Conservation (phyloP, 2,888 invertebrate species). For the Nowickia ferox region DNA sequence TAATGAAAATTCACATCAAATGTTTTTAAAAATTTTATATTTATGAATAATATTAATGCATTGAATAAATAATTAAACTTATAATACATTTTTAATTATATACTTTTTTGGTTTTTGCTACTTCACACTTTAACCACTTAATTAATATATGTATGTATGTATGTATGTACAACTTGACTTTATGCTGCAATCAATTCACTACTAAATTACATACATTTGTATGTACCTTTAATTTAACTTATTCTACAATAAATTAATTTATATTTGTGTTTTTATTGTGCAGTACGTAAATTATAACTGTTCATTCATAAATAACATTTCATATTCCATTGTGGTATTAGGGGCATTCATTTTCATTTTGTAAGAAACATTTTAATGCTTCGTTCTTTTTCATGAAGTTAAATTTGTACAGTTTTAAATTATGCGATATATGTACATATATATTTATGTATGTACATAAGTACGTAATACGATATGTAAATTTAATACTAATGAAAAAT, state of each 20-base stretch:
- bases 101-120: neutral
- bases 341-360: neutral
- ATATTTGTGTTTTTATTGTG: constrained; percentile 25
- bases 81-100: constrained; percentile 36
- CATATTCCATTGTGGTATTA: constrained; percentile 17
- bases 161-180: neutral
- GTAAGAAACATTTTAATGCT: too few species aligned
- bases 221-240: constrained; percentile 8
- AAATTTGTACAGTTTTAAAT: too few species aligned
- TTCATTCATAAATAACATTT: constrained; percentile 54
- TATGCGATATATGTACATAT: too few species aligned
- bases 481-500: too few species aligned
- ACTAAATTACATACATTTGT: neutral
- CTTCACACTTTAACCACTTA: neutral
- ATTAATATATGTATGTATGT: too few species aligned
- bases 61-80: constrained; percentile 44
- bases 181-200: neutral
- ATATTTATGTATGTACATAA: too few species aligned
- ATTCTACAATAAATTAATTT: constrained; percentile 35
- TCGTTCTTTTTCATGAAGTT: neutral
- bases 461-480: too few species aligned
- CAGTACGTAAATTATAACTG: constrained; percentile 58
- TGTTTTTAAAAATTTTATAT: constrained; percentile 56
- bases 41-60: constrained; percentile 72
- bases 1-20: constrained; percentile 77